A percentile compares a stretch with the other conserved stretches of the same genome.
Conservation (phyloP, 2,888 invertebrate species). For the Horisme vitalbata region DNA sequence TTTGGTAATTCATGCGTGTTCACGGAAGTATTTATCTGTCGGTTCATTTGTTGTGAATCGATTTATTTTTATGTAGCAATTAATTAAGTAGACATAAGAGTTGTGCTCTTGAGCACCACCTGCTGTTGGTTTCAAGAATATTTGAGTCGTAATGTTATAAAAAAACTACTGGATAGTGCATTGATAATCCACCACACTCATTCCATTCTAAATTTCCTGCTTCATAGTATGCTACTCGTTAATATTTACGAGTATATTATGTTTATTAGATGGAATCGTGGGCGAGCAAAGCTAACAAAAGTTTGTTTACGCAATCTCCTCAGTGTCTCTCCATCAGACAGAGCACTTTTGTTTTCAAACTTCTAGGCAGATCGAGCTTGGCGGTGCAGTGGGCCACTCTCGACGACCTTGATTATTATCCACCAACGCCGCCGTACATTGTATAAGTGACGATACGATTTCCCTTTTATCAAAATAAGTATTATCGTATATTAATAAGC, state of each 20-base stretch:
- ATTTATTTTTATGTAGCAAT: conserved; percentile 19
- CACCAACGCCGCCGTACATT: conserved; percentile 57
- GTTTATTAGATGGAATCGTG: conserved; percentile 22
- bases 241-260: conserved; percentile 22
- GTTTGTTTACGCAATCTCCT: conserved; percentile 50
- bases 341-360: conserved; percentile 75
- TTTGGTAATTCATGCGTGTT: conserved; percentile 63
- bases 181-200: conserved; percentile 5
- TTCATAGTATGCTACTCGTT: conserved; percentile 13
- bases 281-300: conserved; percentile 26
- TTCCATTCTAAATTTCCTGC: conserved; percentile 11
- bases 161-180: not conserved
- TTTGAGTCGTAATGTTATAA: not conserved
- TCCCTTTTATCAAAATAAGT: conserved; percentile 66
- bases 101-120: not conserved
- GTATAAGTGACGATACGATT: conserved; percentile 62
- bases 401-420: conserved; percentile 62
- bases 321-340: conserved; percentile 54
- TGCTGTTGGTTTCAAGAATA: not conserved
- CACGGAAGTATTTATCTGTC: conserved; percentile 70
- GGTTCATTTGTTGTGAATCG: conserved; percentile 50
- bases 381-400: conserved; percentile 45
- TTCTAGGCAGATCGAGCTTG: conserved; percentile 38
- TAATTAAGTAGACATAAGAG: conserved; percentile 10
- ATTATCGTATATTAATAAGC: conserved; percentile 54